Evolutionary conservation across 1,140 invertebrate species (phyloP), one percentile per base, ranked within the genome.

Genomic region (Nixonia krombeini): DNA sequence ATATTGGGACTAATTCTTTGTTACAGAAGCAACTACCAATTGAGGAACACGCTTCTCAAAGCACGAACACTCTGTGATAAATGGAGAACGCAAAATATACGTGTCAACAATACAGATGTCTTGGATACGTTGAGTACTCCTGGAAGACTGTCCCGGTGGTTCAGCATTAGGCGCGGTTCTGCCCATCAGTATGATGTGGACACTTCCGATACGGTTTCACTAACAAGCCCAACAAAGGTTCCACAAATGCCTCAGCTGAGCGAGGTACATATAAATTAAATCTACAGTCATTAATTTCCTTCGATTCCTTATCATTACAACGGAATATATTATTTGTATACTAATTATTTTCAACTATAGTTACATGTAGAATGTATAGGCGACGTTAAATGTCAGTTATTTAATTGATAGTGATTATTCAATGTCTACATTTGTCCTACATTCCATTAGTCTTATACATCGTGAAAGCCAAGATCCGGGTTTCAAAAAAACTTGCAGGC

Each of bases 101-200:
- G 79, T 53, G 68, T 81, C 17, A 70, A 58, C 33, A 79, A 73
- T 58, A 56, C 67, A 12, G 81, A 82, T 51, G 72, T 89, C 2
- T 85, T 89, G 29, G 90, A 91, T 40, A 85, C 90, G 46, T 56
- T 80, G 37, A 67, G 80, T 63, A 59, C 84, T 74, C 90, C 92
- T 26, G 91, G 91, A 6, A 82, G 91, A 18, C 86, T 95, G 1
- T 90, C 92, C 6, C 86, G 93, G 61, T 94, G 93, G 92, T 95
- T 94, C 85, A 94, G 92, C 64, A 92, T 94, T 35, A 84, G 93
- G 7, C 87, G 93, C 50, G 91, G 92, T 28, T 93, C 91, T 29
- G 86, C 89, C n/a, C 91, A 93, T 78, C 91, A 94, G 56, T 92
- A 93, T 78, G 91, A 93, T 73, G 89, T 93, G 13, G 85, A 86